Conservation (phyloP, 2,113 vertebrate species). For the Rostratula benghalensis region DNA sequence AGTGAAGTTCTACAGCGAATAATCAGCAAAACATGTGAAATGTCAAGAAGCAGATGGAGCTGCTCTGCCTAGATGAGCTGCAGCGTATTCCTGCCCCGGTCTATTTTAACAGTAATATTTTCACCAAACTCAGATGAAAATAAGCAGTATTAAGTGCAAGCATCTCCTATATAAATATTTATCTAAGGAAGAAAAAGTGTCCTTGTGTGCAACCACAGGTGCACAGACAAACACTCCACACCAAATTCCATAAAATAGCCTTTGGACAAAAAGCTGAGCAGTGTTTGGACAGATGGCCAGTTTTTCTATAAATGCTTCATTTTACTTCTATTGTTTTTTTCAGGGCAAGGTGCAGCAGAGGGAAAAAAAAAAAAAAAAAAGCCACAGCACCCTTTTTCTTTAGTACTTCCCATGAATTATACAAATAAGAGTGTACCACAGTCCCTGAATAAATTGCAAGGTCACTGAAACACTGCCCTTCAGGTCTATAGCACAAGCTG, state of each 20-base stretch:
- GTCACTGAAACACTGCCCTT: background rate
- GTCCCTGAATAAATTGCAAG: background rate
- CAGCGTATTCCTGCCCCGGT: background rate
- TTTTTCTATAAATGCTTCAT: background rate
- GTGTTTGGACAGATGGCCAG: slow-evolving; percentile 68
- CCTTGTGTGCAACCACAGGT: slow-evolving; percentile 24
- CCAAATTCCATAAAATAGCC: slow-evolving; percentile 33
- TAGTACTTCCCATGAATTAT: background rate
- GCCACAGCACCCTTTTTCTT: background rate
- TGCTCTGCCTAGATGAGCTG: background rate
- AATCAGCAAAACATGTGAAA: background rate
- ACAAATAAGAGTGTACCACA: background rate
- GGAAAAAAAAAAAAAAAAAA: background rate
- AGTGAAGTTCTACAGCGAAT: background rate
- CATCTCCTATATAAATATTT: slow-evolving; percentile 19
- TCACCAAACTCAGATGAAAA: background rate
- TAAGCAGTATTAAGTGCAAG: background rate
- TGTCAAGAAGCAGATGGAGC: background rate
- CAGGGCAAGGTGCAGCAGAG: background rate
- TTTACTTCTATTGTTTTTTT: background rate
- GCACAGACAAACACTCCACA: slow-evolving; percentile 3
- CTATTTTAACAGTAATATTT: background rate
- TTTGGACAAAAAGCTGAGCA: slow-evolving; percentile 13
- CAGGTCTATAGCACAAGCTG: background rate
- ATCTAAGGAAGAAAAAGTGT: slow-evolving; percentile 21